Percentiles rank a stretch among this genome's conserved stretches.
phyloP scores from a whole-genome alignment of 2,888 invertebrate species.

The Pseudococcus longispinus region DNA sequence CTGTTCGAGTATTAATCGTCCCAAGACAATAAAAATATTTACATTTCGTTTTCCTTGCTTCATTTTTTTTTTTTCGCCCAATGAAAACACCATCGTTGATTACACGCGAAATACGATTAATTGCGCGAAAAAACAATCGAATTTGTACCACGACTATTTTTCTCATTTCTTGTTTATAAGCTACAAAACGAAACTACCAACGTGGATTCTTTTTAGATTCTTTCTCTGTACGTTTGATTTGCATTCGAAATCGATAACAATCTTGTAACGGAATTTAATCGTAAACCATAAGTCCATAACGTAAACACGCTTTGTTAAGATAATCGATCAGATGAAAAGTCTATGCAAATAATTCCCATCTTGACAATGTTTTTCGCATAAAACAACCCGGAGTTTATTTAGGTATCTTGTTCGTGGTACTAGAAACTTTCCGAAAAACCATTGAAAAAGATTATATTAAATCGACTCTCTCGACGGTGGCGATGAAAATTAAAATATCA shows the following conservation, averaged over 20 bases:
- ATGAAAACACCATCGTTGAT: neutral
- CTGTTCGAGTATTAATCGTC: neutral
- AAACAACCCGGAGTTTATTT: neutral
- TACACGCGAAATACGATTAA: neutral
- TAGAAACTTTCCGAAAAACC: neutral
- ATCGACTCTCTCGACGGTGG: neutral
- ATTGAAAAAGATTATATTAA: too few species aligned
- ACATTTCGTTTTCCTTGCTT: neutral
- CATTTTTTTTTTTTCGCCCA: neutral
- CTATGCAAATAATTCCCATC: neutral
- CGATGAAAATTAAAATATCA: neutral
- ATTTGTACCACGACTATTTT: neutral
- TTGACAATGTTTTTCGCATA: neutral
- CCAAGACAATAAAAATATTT: neutral
- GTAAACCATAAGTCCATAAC: neutral
- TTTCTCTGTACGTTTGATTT: neutral
- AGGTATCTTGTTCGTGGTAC: neutral
- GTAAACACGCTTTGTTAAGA: neutral
- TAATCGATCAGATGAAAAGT: neutral
- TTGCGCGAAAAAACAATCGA: neutral
- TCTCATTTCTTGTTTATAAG: neutral
- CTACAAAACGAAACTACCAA: neutral
- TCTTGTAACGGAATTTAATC: neutral
- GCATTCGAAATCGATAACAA: neutral
- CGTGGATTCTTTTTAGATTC: neutral